phyloP scores from a whole-genome alignment of 2,113 vertebrate genomes.

The Callithrix jacchus region DNA sequence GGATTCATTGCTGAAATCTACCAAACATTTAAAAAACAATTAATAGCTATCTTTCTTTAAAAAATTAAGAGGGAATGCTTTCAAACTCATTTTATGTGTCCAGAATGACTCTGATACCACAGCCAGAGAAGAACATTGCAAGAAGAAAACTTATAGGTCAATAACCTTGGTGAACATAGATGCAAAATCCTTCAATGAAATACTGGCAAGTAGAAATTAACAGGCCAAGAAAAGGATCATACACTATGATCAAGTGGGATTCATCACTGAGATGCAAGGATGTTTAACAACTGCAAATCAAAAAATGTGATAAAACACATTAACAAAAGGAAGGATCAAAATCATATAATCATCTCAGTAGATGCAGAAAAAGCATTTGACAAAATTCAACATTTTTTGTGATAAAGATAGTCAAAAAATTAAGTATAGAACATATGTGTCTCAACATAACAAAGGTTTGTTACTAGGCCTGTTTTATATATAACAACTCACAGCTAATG shows the following conservation, averaged over 20 bases:
- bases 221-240: neutral
- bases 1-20: neutral
- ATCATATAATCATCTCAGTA: neutral
- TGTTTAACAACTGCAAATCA: neutral
- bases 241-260: neutral
- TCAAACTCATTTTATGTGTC: neutral
- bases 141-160: neutral
- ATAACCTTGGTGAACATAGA: neutral
- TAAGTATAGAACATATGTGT: neutral
- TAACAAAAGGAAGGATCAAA: neutral
- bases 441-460: neutral
- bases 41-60: neutral
- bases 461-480: neutral
- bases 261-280: neutral
- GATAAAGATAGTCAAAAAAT: neutral
- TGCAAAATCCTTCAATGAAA: neutral
- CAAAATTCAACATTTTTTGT: neutral
- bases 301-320: neutral
- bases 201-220: neutral
- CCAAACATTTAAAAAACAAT: neutral
- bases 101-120: neutral
- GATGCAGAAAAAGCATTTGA: neutral
- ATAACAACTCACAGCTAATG: neutral
- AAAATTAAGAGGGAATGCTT: neutral
- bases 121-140: neutral